Conservation (phyloP, 2,888 invertebrate species). For the Bombyx huttoni region DNA sequence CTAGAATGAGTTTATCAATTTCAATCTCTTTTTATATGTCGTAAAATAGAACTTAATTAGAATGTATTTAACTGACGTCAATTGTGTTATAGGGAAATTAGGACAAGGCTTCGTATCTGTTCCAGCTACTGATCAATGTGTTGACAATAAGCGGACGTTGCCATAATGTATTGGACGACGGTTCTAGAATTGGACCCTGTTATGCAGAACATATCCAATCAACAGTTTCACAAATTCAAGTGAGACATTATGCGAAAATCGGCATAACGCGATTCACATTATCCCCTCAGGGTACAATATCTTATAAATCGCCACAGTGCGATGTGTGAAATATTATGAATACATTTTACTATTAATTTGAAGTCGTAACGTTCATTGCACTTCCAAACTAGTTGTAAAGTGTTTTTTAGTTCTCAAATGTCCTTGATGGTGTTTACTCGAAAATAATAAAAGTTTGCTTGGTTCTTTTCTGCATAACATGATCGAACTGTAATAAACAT, state of each 20-base stretch:
- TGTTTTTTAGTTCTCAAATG: too few species aligned
- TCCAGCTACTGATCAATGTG: constrained; percentile 42
- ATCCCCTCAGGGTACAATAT: too few species aligned
- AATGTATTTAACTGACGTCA: neutral
- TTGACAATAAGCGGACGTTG: constrained; percentile 62
- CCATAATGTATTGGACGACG: constrained; percentile 31
- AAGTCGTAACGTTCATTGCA: too few species aligned
- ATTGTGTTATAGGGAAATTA: constrained; percentile 24
- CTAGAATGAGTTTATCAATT: neutral
- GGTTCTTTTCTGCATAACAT: too few species aligned
- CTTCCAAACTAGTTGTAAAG: too few species aligned
- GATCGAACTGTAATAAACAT: constrained; percentile 23
- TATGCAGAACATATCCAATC: neutral
- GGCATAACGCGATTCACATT: too few species aligned
- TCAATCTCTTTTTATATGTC: neutral
- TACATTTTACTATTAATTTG: too few species aligned
- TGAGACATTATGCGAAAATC: too few species aligned
- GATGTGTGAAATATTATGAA: too few species aligned
- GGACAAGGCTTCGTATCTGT: constrained; percentile 41
- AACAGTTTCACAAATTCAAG: neutral
- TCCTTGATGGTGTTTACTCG: too few species aligned
- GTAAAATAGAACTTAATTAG: neutral
- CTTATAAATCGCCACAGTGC: too few species aligned
- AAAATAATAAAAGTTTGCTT: too few species aligned
- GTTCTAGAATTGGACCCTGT: constrained; percentile 28